Evolutionary conservation across 53 echinoderm and acorn worm species (phyloP).

Genomic region (Temnopleurus reevesii): DNA sequence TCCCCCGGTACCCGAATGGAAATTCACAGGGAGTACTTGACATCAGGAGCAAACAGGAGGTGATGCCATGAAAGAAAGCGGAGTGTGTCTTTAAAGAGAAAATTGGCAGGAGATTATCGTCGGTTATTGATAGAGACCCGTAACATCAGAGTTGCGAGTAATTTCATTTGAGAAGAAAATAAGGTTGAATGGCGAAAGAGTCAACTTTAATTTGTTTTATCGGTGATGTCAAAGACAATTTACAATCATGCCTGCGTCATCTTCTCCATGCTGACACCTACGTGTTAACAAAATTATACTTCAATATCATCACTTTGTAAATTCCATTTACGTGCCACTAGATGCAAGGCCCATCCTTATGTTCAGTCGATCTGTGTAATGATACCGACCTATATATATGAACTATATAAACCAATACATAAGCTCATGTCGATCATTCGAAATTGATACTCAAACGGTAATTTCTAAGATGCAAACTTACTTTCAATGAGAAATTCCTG

Average conservation of each 20-base stretch:
- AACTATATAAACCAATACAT: background rate
- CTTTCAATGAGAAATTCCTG: too few relatives aligned
- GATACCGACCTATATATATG: background rate
- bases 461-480: too few relatives aligned
- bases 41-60: too few relatives aligned
- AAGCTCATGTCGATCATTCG: background rate
- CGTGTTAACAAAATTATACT: slow-evolving; percentile 21
- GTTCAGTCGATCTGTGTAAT: background rate
- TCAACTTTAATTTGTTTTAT: slow-evolving; percentile 37
- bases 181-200: background rate
- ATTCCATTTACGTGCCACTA: background rate
- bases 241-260: slow-evolving; percentile 5
- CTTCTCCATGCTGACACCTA: background rate
- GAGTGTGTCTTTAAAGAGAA: slow-evolving; percentile 34
- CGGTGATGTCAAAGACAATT: slow-evolving; percentile 37
- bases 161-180: slow-evolving; percentile 31
- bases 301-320: background rate
- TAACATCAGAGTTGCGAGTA: background rate
- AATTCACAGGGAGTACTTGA: too few relatives aligned
- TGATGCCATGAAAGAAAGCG: too few relatives aligned
- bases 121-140: slow-evolving; percentile 19
- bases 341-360: background rate
- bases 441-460: background rate
- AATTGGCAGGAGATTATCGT: slow-evolving; percentile 11
- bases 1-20: too few relatives aligned